These are phyloP conservation scores for Lumbricus terrestris DNA, from an alignment of 2,888 invertebrate species.

Conservation along the genomic window DNA sequence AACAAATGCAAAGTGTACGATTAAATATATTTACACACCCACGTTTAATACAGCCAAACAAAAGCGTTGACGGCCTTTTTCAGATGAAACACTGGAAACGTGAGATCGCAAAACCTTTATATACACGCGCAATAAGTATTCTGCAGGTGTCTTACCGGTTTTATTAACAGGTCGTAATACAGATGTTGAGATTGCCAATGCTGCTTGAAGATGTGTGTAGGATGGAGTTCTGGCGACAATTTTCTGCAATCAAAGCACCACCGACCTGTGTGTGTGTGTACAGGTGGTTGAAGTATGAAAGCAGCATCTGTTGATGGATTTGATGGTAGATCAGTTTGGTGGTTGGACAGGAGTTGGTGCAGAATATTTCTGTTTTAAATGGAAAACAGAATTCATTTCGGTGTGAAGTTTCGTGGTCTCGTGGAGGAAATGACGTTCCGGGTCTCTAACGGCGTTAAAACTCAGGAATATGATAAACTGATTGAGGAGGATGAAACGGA, in stretches of 20 bases:
- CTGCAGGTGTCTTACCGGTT: neutral
- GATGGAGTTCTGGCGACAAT: neutral
- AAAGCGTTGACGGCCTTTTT: neutral
- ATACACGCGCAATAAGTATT: neutral
- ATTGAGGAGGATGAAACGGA: neutral
- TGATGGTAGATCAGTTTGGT: neutral
- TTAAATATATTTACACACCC: neutral
- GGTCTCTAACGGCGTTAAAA: neutral
- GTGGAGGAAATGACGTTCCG: neutral
- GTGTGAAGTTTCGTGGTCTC: neutral
- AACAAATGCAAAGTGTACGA: neutral
- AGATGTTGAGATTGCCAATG: neutral
- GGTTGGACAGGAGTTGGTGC: neutral
- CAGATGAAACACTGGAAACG: neutral
- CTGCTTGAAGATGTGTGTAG: neutral
- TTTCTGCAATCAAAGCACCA: too few species aligned
- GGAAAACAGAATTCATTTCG: neutral
- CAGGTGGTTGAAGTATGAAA: neutral
- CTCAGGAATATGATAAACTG: neutral
- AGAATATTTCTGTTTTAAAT: neutral
- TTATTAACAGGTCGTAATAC: neutral
- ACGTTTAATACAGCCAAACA: neutral
- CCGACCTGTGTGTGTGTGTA: neutral
- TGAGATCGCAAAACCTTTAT: too few species aligned
- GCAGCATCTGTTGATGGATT: neutral